Conservation (phyloP, 2,797 vertebrate genomes). For the Presbytis comata region DNA sequence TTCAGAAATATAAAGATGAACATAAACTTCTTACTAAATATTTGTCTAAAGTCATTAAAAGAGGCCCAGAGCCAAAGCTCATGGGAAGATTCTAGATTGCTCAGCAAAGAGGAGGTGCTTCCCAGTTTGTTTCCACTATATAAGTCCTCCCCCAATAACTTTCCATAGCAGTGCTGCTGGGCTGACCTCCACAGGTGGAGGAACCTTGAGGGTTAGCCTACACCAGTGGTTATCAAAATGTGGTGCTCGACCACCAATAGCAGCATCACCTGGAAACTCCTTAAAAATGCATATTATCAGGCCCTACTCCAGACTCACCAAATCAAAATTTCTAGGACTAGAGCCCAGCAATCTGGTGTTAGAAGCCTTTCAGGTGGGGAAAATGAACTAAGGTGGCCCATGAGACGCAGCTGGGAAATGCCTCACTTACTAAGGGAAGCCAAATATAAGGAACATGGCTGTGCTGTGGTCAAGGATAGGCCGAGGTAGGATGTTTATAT, state of each 20-base stretch:
- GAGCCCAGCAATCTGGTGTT: neutral
- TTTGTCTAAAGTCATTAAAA: conserved; percentile 9
- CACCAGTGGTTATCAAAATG: neutral
- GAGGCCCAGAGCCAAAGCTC: neutral
- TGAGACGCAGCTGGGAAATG: too few relatives aligned
- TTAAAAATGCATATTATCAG: neutral
- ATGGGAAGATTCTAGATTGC: neutral
- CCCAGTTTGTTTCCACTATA: neutral
- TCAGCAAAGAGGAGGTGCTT: neutral
- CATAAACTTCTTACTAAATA: neutral
- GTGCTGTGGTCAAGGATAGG: too few relatives aligned
- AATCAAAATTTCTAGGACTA: neutral
- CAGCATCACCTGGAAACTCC: neutral
- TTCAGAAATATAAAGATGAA: conserved; percentile 16
- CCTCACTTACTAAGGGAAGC: too few relatives aligned
- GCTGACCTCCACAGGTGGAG: neutral
- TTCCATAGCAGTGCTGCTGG: neutral
- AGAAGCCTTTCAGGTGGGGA: neutral
- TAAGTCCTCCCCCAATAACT: neutral
- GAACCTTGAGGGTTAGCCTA: neutral
- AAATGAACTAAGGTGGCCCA: too few relatives aligned
- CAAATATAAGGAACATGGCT: too few relatives aligned
- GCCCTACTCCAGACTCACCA: neutral
- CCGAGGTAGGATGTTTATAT: too few relatives aligned
- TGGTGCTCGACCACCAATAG: neutral